Percentiles rank a stretch among this genome's conserved stretches.
phyloP scores from a whole-genome alignment of 2,797 vertebrate genomes.

The Rhinogobio ventralis region DNA sequence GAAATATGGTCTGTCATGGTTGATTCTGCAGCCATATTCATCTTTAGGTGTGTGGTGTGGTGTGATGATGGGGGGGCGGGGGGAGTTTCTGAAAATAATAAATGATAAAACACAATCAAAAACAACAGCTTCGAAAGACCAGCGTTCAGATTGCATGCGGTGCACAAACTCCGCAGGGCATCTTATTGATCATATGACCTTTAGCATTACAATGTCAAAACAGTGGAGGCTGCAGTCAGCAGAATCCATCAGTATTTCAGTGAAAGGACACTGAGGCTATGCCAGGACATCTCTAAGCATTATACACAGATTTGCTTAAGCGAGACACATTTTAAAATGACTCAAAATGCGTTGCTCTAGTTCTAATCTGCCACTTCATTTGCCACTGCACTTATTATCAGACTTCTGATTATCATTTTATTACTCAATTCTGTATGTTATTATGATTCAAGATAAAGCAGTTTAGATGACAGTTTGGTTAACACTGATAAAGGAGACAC shows the following conservation, averaged over 20 bases:
- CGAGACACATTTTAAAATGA: background rate
- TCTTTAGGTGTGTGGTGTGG: constrained; percentile 41
- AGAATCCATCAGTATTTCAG: constrained; percentile 37
- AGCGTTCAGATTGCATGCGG: constrained; percentile 22
- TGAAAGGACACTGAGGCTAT: background rate
- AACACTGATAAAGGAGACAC: background rate
- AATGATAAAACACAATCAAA: constrained; percentile 33
- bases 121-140: constrained; percentile 34
- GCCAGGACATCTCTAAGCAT: constrained; percentile 11
- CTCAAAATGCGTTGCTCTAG: background rate
- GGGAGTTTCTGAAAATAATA: constrained; percentile 40
- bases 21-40: constrained; percentile 48
- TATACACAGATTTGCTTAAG: background rate
- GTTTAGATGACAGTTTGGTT: background rate
- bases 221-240: constrained; percentile 39
- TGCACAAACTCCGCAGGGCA: constrained; percentile 19
- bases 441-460: constrained; percentile 18
- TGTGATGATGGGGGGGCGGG: background rate
- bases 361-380: background rate
- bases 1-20: constrained; percentile 54
- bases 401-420: constrained; percentile 1
- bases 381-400: background rate
- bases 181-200: constrained; percentile 61
- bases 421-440: background rate
- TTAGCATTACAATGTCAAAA: constrained; percentile 53